phyloP scores from a whole-genome alignment of 1,140 invertebrate genomes.

The Hyles euphorbiae region DNA sequence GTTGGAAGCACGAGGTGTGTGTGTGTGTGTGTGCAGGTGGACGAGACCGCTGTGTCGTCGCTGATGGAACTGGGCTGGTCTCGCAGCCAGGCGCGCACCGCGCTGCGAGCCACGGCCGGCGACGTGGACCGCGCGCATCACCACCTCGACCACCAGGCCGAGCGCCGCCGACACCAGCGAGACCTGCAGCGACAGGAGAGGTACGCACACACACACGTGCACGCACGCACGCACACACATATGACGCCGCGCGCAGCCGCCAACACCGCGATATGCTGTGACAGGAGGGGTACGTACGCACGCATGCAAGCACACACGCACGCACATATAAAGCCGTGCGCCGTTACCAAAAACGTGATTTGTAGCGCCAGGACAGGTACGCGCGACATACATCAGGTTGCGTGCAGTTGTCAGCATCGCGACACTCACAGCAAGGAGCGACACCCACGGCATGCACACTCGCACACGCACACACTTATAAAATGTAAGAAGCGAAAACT shows the following conservation, averaged over 20 bases:
- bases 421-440: conserved; percentile 79
- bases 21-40: conserved; percentile 35
- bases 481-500: no score
- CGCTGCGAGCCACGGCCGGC: conserved; percentile 78
- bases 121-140: conserved; percentile 79
- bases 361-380: no score
- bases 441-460: conserved; percentile 53
- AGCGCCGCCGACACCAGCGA: no score
- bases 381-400: no score
- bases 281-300: no score
- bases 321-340: no score
- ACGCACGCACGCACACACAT: conserved; percentile 35
- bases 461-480: no score
- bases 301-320: no score
- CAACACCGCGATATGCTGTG: not conserved
- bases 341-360: no score
- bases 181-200: conserved; percentile 17
- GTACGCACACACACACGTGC: conserved; percentile 39
- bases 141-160: conserved; percentile 73
- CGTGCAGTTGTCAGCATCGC: no score
- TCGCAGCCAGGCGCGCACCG: conserved; percentile 78
- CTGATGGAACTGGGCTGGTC: conserved; percentile 77
- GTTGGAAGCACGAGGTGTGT: no score
- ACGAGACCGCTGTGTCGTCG: conserved; percentile 36
- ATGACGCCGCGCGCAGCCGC: conserved; percentile 31